These are phyloP conservation scores for Aselliscus stoliczkanus DNA, from an alignment of 2,797 vertebrate genomes.

Conservation along the genomic window DNA sequence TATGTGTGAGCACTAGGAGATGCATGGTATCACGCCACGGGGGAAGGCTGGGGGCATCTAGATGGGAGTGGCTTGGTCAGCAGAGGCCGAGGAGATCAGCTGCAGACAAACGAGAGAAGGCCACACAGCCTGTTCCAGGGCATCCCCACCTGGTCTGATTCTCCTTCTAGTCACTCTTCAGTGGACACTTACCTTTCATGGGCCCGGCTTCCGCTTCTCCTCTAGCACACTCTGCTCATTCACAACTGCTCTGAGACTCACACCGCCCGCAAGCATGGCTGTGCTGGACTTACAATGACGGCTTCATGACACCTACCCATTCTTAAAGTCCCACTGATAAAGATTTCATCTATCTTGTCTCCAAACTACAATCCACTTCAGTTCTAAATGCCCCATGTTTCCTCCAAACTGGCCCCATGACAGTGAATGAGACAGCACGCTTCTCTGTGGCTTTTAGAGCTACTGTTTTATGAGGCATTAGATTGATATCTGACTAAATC, in stretches of 20 bases:
- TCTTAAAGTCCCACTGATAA: not conserved
- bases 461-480: not conserved
- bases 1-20: accelerated
- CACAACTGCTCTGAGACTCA: not conserved
- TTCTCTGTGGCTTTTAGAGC: not conserved
- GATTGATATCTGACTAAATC: not conserved
- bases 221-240: not conserved
- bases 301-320: too few relatives aligned
- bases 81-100: not conserved
- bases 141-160: not conserved
- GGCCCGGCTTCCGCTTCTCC: not conserved
- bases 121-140: too few relatives aligned
- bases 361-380: not conserved
- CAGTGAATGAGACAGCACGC: not conserved
- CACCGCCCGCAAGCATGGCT: too few relatives aligned
- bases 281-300: not conserved
- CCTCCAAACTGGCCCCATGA: not conserved
- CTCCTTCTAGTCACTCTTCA: not conserved
- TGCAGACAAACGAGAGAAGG: not conserved
- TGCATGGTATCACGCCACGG: not conserved
- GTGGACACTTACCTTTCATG: not conserved
- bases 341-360: not conserved
- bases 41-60: not conserved
- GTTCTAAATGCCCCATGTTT: not conserved
- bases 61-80: not conserved